These are phyloP conservation scores for Phalera bucephala DNA, from an alignment of 2,888 invertebrate species.

Conservation along the genomic window DNA sequence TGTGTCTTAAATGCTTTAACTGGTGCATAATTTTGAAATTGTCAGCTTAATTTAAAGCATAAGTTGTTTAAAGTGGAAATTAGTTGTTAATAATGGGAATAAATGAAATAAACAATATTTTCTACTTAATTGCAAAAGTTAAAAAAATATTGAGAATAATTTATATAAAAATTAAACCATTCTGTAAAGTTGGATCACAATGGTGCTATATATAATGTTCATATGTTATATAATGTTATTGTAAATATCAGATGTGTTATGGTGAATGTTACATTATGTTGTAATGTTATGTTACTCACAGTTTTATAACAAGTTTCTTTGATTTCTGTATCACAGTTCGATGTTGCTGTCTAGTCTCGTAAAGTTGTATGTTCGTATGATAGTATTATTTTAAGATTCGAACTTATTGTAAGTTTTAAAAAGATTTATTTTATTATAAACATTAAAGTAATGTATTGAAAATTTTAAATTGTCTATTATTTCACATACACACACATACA, in stretches of 20 bases:
- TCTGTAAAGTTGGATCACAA: constrained; percentile 60
- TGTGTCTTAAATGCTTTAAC: too few species aligned
- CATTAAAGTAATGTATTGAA: constrained; percentile 44
- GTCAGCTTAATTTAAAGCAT: too few species aligned
- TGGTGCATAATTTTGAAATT: too few species aligned
- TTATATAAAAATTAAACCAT: too few species aligned
- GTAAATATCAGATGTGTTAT: constrained; percentile 31
- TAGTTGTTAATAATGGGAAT: too few species aligned
- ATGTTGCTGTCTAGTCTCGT: constrained; percentile 77
- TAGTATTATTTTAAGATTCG: constrained; percentile 62
- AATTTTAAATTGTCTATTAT: constrained; percentile 15
- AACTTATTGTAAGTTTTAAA: constrained; percentile 62
- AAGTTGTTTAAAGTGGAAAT: too few species aligned
- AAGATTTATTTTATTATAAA: constrained; percentile 65
- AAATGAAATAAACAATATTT: too few species aligned
- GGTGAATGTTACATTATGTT: constrained; percentile 15
- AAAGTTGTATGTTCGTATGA: constrained; percentile 58
- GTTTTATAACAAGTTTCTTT: constrained; percentile 21
- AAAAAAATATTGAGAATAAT: too few species aligned
- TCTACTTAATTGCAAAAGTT: too few species aligned
- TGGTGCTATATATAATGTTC: constrained; percentile 49
- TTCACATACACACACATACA: too few species aligned
- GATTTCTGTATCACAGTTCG: constrained; percentile 58
- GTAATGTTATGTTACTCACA: constrained; percentile 17
- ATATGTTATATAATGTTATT: constrained; percentile 22